Evolutionary conservation across 2,888 invertebrate genomes (phyloP).

Genomic region (Polylopha cassiicola): DNA sequence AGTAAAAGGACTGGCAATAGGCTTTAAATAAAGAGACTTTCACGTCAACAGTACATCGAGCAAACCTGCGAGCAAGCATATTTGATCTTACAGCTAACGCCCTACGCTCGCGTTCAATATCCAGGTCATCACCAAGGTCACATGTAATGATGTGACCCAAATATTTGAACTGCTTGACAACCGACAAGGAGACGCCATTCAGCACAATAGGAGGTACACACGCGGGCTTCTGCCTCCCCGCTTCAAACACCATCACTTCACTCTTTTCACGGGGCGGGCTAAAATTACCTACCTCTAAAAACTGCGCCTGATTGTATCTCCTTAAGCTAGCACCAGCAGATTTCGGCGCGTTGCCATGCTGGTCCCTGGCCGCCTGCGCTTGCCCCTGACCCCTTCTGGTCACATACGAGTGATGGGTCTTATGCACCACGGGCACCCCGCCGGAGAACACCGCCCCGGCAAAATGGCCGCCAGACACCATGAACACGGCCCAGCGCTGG

Average conservation of each 20-base stretch:
- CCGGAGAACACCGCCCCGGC: slow-evolving; percentile 67
- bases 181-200: no score
- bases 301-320: slow-evolving; percentile 86
- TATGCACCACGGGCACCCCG: no score
- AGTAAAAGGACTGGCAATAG: no score
- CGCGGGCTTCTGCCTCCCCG: not conserved
- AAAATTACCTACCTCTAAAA: slow-evolving; percentile 78
- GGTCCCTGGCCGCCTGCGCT: slow-evolving; percentile 82
- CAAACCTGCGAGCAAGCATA: no score
- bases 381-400: slow-evolving; percentile 90
- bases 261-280: no score
- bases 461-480: slow-evolving; percentile 93
- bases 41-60: no score
- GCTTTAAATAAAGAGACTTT: no score
- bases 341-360: slow-evolving; percentile 79
- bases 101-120: no score
- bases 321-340: slow-evolving; percentile 89
- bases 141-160: no score
- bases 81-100: no score
- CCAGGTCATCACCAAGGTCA: no score
- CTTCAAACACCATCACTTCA: not conserved
- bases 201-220: not conserved
- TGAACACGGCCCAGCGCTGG: slow-evolving; percentile 83
- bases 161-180: no score
- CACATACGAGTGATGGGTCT: slow-evolving; percentile 91